Evolutionary conservation across 2,113 vertebrate genomes (phyloP).

Genomic region (Tupaia chinensis): DNA sequence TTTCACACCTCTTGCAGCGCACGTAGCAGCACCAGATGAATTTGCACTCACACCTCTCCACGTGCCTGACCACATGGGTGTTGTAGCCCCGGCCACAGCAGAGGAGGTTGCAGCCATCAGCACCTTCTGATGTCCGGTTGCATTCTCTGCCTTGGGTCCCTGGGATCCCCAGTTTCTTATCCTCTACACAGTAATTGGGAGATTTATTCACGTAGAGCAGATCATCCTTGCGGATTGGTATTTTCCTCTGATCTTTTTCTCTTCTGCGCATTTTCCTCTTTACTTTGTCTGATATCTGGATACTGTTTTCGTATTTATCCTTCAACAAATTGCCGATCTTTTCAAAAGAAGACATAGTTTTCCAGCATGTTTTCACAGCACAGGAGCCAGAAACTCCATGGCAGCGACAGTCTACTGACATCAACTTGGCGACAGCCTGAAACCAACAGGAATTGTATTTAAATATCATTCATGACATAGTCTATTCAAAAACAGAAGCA

Average conservation of each 20-base stretch:
- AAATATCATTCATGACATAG: not conserved
- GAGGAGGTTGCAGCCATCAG: constrained; percentile 94
- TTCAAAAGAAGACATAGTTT: constrained; percentile 94
- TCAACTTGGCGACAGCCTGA: constrained; percentile 94
- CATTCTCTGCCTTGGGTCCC: constrained; percentile 96
- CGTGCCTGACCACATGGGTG: constrained; percentile 94
- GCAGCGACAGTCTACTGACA: constrained; percentile 97
- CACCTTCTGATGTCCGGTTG: constrained; percentile 92
- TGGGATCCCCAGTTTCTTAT: constrained; percentile 90
- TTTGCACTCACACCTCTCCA: constrained; percentile 96
- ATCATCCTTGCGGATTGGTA: constrained; percentile 89
- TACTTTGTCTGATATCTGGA: constrained; percentile 92
- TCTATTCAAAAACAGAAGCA: not conserved
- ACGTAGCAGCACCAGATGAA: constrained; percentile 99
- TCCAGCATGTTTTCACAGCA: constrained; percentile 98
- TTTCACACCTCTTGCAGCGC: constrained; percentile 95
- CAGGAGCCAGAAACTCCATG: constrained; percentile 99
- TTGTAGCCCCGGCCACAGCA: constrained; percentile 98
- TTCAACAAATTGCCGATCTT: constrained; percentile 94
- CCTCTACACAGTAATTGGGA: constrained; percentile 96
- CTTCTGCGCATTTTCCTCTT: constrained; percentile 91
- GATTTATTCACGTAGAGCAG: constrained; percentile 96
- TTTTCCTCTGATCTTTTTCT: constrained; percentile 90
- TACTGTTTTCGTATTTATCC: constrained; percentile 95
- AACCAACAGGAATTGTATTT: constrained; percentile 75